phyloP scores from a whole-genome alignment of 2,888 invertebrate species.

The Dolomedes plantarius region DNA sequence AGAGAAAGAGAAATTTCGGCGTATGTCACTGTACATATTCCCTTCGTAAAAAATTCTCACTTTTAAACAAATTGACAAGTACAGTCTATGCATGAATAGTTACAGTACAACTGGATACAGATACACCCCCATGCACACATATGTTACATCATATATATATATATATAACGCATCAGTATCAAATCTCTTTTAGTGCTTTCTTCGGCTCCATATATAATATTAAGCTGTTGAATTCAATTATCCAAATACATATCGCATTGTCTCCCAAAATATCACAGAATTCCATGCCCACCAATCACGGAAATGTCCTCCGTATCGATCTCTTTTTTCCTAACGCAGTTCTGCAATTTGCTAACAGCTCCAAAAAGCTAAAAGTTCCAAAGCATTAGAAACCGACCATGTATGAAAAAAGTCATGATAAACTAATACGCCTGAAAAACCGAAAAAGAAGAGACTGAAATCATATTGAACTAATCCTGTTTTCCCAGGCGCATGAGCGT shows the following conservation, averaged over 20 bases:
- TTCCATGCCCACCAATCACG: not conserved
- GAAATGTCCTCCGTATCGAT: not conserved
- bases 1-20: too few relatives aligned
- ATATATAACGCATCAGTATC: too few relatives aligned
- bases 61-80: too few relatives aligned
- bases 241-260: not conserved
- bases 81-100: too few relatives aligned
- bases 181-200: too few relatives aligned
- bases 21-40: too few relatives aligned
- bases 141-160: too few relatives aligned
- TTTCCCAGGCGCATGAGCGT: slow-evolving; percentile 40
- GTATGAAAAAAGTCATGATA: slow-evolving; percentile 15
- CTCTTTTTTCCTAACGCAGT: not conserved
- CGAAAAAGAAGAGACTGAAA: slow-evolving; percentile 41
- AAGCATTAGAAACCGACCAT: slow-evolving; percentile 19
- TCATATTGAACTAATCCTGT: slow-evolving; percentile 63
- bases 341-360: slow-evolving; percentile 53
- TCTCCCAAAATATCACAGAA: not conserved
- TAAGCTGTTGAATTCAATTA: not conserved
- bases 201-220: too few relatives aligned
- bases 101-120: too few relatives aligned
- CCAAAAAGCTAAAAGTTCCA: slow-evolving; percentile 18
- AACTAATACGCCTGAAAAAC: slow-evolving; percentile 10
- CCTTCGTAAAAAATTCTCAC: too few relatives aligned
- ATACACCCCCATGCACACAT: too few relatives aligned